phyloP scores from a whole-genome alignment of 2,888 invertebrate species.

The Scaptomyza polygonia region DNA sequence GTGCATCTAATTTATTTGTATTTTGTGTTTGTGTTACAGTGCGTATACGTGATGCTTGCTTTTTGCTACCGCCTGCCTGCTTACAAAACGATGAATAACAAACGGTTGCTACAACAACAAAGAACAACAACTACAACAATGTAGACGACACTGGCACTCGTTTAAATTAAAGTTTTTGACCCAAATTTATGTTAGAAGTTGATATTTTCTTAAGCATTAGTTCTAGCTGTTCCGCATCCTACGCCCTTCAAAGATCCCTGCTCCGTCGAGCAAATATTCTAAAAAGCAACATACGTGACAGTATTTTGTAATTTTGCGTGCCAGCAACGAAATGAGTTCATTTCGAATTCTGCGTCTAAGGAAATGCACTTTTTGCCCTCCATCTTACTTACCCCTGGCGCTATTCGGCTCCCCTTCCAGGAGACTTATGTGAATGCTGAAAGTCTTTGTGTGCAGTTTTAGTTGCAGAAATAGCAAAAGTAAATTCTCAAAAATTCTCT shows the following conservation, averaged over 20 bases:
- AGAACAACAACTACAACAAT: slow-evolving; percentile 42
- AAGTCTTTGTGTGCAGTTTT: slow-evolving; percentile 49
- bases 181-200: slow-evolving; percentile 79
- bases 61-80: slow-evolving; percentile 29
- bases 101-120: slow-evolving; percentile 35
- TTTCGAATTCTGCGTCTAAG: slow-evolving; percentile 54
- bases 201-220: slow-evolving; percentile 67
- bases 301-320: slow-evolving; percentile 70
- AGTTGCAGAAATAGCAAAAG: slow-evolving; percentile 54
- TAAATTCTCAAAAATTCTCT: slow-evolving; percentile 47
- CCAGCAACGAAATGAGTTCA: slow-evolving; percentile 70
- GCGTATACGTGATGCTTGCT: slow-evolving; percentile 71
- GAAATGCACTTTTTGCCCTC: slow-evolving; percentile 48
- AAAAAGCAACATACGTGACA: slow-evolving; percentile 80
- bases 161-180: slow-evolving; percentile 78
- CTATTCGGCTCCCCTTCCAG: neutral
- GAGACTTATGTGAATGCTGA: slow-evolving; percentile 43
- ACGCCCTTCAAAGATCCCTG: slow-evolving; percentile 10
- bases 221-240: slow-evolving; percentile 10
- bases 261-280: slow-evolving; percentile 64
- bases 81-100: slow-evolving; percentile 25
- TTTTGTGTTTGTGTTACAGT: slow-evolving; percentile 72
- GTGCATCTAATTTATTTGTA: slow-evolving; percentile 81
- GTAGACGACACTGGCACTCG: slow-evolving; percentile 68
- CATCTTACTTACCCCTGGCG: neutral